Base-by-base conservation (phyloP, 92 coral and sea anemone genomes). In the Scolanthus callimorphus region DNA sequence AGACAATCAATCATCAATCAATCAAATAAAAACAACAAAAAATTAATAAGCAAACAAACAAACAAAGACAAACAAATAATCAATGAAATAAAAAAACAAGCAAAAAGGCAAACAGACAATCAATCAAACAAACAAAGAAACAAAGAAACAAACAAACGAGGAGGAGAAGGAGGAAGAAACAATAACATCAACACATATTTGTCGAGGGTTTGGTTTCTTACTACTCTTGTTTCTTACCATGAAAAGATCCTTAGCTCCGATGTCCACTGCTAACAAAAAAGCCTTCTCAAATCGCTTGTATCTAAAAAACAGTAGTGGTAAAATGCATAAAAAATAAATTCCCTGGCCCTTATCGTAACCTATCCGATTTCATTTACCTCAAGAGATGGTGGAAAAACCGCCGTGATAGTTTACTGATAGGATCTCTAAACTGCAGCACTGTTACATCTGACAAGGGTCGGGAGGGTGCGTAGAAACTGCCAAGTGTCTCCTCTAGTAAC, bases 261-360 rank as follows among this genome's bases (percentile, higher is more conserved):
- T 92, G 74, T 92, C 98, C 2, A 92, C 88, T 2, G 98, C 98
- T n/a, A 92, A 57, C 31, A 92, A 71, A 59, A 92, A 92, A 11
- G 98, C 96, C 76, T 92, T 92, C 64, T 92, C 96, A 88, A 92
- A 84, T 28, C 96, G 87, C 60, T 77, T 89, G 79, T 88, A 84
- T 41, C 98, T 92, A 28, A 2, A 31, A 47, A 25, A 34, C 6
- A 34, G n/a, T 38, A 38, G n/a, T n/a, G n/a, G n/a, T n/a, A n/a
- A n/a, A n/a, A n/a, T n/a, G n/a, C n/a, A n/a, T n/a, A n/a, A n/a
- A n/a, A n/a, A n/a, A n/a, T n/a, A n/a, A n/a, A n/a, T n/a, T n/a
- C n/a, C n/a, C n/a, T n/a, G n/a, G n/a, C n/a, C n/a, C n/a, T n/a
- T n/a, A n/a, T n/a, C n/a, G n/a, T n/a, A n/a, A n/a, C n/a, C 15